Evolutionary conservation across 1,140 invertebrate genomes (phyloP), one percentile per base, ranked within the genome.

Genomic region (Uloborus diversus): DNA sequence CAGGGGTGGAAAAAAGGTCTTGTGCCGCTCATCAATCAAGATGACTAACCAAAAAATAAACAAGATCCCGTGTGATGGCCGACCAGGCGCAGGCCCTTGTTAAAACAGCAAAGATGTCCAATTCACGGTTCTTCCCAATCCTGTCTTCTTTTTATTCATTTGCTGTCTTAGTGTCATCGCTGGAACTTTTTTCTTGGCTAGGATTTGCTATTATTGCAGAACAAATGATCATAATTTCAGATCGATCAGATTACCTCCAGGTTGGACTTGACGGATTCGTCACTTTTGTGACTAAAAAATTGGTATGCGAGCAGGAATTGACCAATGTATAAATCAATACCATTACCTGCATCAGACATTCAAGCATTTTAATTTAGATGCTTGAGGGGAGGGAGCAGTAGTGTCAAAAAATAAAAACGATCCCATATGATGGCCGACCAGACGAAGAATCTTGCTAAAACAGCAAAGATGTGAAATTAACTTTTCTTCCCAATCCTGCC

Each of bases 21-120:
- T 42, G 33, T 20, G 9, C 49, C 49, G 49, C 37, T 75, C 71
- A 75, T 75, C 71, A 75, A 75, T 75, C 71, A 75, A 75, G 57
- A 64, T 75, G 71, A 64, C 71, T 75, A 75, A 62, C 68, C 57
- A 28, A 75, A 75, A 75, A 75, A 75, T 75, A 62, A 62, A 62
- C 64, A 49, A 30, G 42, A 9, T 64, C 13, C 28, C n/a, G 17
- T 37, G 20, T 23, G 51, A 27, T 32, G 30, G 47, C 53, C 53
- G 20, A 30, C 49, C 27, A 20, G 56, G 49, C 28, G 68, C 28
- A 57, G 57, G 20, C 53, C 53, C 25, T 62, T 62, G 57, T 62
- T 62, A 75, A 75, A 51, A 28, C 47, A 64, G 71, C 37, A 75
- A 59, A 51, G 25, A 37, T 75, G 59, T 64, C 71, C 57, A 75